phyloP scores from a whole-genome alignment of 2,797 vertebrate genomes.

The Lerista edwardsae region DNA sequence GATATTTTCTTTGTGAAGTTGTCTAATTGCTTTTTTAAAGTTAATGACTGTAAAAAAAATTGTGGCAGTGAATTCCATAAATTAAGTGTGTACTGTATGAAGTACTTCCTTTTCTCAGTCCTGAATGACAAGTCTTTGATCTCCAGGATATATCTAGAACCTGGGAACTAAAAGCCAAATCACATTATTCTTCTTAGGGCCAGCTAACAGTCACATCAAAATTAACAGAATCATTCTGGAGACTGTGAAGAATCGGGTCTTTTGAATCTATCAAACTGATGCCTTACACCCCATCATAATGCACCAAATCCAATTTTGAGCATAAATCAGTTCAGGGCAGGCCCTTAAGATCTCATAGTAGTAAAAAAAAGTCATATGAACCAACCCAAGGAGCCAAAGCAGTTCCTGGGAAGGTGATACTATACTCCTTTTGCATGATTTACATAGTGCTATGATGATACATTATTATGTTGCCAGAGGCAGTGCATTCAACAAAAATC shows the following conservation, averaged over 20 bases:
- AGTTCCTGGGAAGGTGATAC: slow-evolving; percentile 17
- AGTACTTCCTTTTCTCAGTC: too few relatives aligned
- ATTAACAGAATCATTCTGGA: background rate
- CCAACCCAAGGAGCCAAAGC: background rate
- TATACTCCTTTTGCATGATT: slow-evolving; percentile 35
- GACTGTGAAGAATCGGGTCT: background rate
- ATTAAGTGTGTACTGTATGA: background rate
- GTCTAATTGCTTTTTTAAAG: too few relatives aligned
- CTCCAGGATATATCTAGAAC: background rate
- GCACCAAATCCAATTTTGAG: background rate
- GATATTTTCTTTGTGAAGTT: background rate
- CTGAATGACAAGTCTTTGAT: background rate
- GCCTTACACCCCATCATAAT: background rate
- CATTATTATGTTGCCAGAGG: background rate
- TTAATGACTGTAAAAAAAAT: too few relatives aligned
- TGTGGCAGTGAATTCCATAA: background rate
- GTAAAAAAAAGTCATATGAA: background rate
- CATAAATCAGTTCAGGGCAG: background rate
- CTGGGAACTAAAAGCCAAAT: background rate
- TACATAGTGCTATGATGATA: slow-evolving; percentile 6
- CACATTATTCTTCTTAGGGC: too few relatives aligned
- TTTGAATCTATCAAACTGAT: background rate
- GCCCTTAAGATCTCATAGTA: background rate
- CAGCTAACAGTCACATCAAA: background rate
- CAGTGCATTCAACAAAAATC: background rate